Conservation (phyloP, 2,888 invertebrate species). For the Catocala sponsa region DNA sequence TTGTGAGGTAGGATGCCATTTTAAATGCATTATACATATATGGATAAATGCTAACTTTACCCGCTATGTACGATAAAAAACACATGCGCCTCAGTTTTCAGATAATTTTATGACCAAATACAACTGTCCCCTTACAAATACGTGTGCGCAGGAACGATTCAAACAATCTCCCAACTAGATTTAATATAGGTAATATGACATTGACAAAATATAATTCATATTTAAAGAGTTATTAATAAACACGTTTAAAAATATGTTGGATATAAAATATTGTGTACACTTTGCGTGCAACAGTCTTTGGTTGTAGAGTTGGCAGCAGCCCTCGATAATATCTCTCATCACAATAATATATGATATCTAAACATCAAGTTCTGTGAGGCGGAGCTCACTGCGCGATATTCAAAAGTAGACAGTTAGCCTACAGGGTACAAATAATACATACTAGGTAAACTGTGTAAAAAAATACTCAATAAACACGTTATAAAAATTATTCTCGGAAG, state of each 20-base stretch:
- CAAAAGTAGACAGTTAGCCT: constrained; percentile 7
- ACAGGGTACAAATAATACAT: constrained; percentile 53
- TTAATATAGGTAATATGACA: constrained; percentile 17
- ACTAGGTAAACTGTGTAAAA: constrained; percentile 67
- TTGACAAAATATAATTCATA: constrained; percentile 37
- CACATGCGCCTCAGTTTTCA: too few species aligned
- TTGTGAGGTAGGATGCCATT: too few species aligned
- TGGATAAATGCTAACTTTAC: too few species aligned
- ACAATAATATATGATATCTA: constrained; percentile 33
- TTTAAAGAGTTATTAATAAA: constrained; percentile 32
- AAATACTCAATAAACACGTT: constrained; percentile 59
- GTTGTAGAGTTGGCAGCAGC: constrained; percentile 40
- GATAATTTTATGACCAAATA: not conserved
- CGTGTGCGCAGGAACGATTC: not conserved
- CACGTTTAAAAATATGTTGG: constrained; percentile 46
- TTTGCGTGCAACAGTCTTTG: constrained; percentile 54
- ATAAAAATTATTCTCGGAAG: constrained; percentile 58
- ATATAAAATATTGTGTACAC: constrained; percentile 46
- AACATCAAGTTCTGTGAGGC: not conserved
- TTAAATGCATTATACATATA: too few species aligned
- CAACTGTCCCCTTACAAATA: not conserved
- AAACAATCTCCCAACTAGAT: constrained; percentile 12
- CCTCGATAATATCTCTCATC: constrained; percentile 24
- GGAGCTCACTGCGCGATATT: too few species aligned
- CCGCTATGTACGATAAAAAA: too few species aligned